These are phyloP conservation scores for Dromiciops gliroides DNA, from an alignment of 2,113 vertebrate genomes.

Conservation along the genomic window DNA sequence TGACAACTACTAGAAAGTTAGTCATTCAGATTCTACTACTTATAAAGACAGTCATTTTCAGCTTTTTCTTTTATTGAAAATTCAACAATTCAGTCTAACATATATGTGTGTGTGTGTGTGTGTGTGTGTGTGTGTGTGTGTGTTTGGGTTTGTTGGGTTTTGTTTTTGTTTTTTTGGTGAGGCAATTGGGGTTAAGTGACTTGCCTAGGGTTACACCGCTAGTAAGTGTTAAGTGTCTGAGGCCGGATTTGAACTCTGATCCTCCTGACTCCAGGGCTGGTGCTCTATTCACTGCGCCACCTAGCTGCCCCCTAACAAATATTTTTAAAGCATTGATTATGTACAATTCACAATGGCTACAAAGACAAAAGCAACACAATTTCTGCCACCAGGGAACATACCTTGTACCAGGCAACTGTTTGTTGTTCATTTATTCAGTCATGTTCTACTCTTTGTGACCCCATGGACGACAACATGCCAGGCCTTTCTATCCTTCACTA, in stretches of 20 bases:
- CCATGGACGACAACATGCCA: too few relatives aligned
- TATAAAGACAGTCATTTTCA: constrained; percentile 27
- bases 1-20: neutral
- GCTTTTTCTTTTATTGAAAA: constrained; percentile 22
- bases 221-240: too few relatives aligned
- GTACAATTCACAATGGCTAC: neutral
- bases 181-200: too few relatives aligned
- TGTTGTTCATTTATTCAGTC: neutral
- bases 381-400: neutral
- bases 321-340: neutral
- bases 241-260: too few relatives aligned
- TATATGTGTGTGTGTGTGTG: too few relatives aligned
- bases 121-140: too few relatives aligned
- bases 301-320: too few relatives aligned
- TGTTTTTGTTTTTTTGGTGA: too few relatives aligned
- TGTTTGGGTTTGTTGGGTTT: too few relatives aligned
- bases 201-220: too few relatives aligned
- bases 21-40: neutral
- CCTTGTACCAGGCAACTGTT: neutral
- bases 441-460: neutral
- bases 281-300: too few relatives aligned
- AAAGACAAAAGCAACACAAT: neutral
- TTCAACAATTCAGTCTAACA: neutral
- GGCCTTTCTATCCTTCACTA: neutral
- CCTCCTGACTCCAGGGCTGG: too few relatives aligned